Evolutionary conservation across 2,113 vertebrate species (phyloP), one percentile per base, ranked within the genome.

Genomic region (Chinchilla lanigera): DNA sequence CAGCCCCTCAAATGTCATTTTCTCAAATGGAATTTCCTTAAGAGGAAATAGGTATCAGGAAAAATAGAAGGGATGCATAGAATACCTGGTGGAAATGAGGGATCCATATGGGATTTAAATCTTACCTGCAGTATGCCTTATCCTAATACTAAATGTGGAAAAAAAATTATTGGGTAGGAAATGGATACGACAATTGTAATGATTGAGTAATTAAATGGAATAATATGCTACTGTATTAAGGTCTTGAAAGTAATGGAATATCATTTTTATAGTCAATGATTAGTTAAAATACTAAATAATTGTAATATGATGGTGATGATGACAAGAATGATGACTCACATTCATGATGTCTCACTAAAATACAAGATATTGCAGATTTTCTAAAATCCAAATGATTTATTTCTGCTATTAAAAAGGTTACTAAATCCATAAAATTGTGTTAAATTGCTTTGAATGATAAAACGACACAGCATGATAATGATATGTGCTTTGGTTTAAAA

Each of bases 391-490:
- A 92, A 93, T 80, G 28, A 94, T 86, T 97, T 97, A 92, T 97
- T 97, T 61, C 24, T 4, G 35, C 54, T 56, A 60, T 38, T 50
- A 22, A 90, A 97, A 93, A 97, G 24, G 22, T 61, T 67, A 73
- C 22, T 71, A 96, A 96, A 78, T 13, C 33, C 24, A n/a, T 41
- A 22, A n/a, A 24, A 28, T 47, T 94, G 88, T 73, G 22, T 97
- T 97, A 97, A 98, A 96, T n/a, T 97, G 50, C 5, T 98, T 96
- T 98, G 75, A 94, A 9, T 97, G 86, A 97, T 97, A 98, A 97
- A 98, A 78, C 97, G 71, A 96, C 67, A 85, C 77, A 65, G 58
- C 26, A 86, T 44, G 61, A 85, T 88, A 73, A 73, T 56, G 65
- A 86, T 47, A 0, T 41, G 92, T 97, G 71, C 73, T 86, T 97